A percentile compares a stretch with the other conserved stretches of the same genome.
These are phyloP conservation scores for Enteromius mattozi DNA, from an alignment of 2,797 vertebrate species.

Conservation along the genomic window DNA sequence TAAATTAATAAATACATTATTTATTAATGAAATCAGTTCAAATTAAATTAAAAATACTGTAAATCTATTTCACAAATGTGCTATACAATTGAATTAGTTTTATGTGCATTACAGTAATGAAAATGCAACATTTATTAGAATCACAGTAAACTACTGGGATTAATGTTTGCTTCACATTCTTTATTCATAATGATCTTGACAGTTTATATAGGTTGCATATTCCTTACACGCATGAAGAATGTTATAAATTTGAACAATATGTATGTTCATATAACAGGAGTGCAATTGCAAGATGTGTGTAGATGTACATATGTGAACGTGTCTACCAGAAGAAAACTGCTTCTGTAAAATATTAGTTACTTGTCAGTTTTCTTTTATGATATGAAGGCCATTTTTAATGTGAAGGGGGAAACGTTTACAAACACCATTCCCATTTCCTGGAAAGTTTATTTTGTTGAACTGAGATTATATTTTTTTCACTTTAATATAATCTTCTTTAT, in stretches of 20 bases:
- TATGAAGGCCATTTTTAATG: constrained; percentile 32
- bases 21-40: background rate
- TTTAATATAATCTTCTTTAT: background rate
- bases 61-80: background rate
- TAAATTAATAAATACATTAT: background rate
- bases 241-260: background rate
- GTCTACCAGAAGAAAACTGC: constrained; percentile 2
- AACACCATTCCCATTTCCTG: constrained; percentile 1
- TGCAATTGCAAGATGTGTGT: constrained; percentile 28
- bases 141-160: background rate
- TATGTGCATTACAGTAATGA: background rate
- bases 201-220: background rate
- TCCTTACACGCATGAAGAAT: background rate
- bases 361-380: background rate
- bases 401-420: constrained; percentile 35
- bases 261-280: constrained; percentile 5
- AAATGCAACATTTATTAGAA: background rate
- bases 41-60: background rate
- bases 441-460: constrained; percentile 4
- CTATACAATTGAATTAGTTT: background rate
- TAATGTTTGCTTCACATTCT: background rate
- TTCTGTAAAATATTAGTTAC: background rate
- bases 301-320: constrained; percentile 43
- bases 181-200: background rate
- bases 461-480: constrained; percentile 20